Evolutionary conservation across 2,113 vertebrate species (phyloP).

Genomic region (Petrocephalus microphthalmus): DNA sequence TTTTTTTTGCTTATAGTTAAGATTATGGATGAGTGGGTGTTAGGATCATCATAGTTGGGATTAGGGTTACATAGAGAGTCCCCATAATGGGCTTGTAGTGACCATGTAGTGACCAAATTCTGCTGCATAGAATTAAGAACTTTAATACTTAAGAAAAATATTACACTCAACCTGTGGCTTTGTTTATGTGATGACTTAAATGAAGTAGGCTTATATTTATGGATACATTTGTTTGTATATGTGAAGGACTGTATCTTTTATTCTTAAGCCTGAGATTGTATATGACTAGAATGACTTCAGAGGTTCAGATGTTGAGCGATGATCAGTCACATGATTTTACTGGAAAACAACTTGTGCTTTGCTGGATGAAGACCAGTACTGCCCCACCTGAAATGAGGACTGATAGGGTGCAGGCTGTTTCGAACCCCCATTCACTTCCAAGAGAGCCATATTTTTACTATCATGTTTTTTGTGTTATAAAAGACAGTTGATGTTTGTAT

Average conservation of each 20-base stretch:
- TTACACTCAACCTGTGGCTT: neutral
- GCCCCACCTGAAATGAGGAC: neutral
- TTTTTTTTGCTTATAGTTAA: too few species aligned
- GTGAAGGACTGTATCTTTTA: neutral
- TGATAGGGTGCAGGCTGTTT: neutral
- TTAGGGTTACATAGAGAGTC: too few species aligned
- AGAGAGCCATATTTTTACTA: neutral
- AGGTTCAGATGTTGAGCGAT: neutral
- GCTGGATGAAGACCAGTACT: neutral
- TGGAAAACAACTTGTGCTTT: neutral
- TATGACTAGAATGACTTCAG: neutral
- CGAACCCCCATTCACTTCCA: neutral
- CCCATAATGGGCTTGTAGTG: neutral
- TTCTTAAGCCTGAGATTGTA: neutral
- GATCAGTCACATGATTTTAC: neutral
- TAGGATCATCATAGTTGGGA: too few species aligned
- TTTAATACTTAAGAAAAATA: too few species aligned
- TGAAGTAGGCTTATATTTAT: neutral
- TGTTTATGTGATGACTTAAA: neutral
- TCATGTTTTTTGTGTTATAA: neutral
- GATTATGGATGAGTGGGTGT: too few species aligned
- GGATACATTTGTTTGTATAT: neutral
- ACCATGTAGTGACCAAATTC: neutral
- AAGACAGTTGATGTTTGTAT: neutral
- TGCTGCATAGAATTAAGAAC: neutral